Percentiles rank a stretch among this genome's conserved stretches.
These are phyloP conservation scores for Dryocosmus kuriphilus DNA, from an alignment of 2,888 invertebrate species.

Conservation along the genomic window DNA sequence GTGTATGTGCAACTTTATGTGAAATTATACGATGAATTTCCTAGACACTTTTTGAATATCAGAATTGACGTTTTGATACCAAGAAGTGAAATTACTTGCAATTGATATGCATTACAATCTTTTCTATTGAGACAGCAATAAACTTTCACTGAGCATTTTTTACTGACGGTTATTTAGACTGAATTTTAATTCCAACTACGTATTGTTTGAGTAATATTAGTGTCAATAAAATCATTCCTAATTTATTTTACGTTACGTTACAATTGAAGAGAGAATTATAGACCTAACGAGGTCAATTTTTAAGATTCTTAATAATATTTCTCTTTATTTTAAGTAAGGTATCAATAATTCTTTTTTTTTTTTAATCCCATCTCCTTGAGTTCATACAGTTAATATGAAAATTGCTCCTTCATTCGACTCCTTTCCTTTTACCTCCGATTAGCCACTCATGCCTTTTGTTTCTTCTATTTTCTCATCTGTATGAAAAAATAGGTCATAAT, in stretches of 20 bases:
- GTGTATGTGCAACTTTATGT: constrained; percentile 12
- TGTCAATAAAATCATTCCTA: no score
- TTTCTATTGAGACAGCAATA: constrained; percentile 12
- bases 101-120: constrained; percentile 21
- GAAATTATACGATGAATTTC: constrained; percentile 5
- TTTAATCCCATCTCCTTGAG: background rate
- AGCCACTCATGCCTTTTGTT: background rate
- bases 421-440: background rate
- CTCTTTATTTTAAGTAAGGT: background rate
- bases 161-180: background rate
- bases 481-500: constrained; percentile 6
- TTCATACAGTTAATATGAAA: background rate
- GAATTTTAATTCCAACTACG: background rate
- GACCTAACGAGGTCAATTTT: background rate
- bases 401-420: background rate
- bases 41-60: constrained; percentile 1
- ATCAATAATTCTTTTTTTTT: background rate
- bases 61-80: constrained; percentile 2
- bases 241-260: background rate
- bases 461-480: background rate
- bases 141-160: constrained; percentile 16
- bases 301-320: background rate
- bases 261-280: background rate
- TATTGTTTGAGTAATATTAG: background rate
- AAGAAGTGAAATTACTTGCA: constrained; percentile 17